Base-by-base conservation (phyloP, 2,113 vertebrate species). In the Engystomops pustulosus region DNA sequence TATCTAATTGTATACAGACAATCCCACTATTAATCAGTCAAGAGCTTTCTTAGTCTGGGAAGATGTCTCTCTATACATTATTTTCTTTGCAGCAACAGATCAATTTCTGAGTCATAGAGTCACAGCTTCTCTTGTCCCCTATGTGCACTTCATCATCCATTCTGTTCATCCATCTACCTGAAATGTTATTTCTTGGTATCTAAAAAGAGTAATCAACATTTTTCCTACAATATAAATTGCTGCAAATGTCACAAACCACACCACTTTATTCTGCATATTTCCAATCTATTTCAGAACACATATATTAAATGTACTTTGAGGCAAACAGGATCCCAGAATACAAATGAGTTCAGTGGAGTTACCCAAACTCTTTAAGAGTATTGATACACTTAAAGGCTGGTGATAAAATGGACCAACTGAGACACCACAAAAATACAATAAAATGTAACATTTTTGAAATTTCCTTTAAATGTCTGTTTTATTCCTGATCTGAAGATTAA, bases 161-260 rank as follows among this genome's bases (percentile, higher is more conserved):
- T 84, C n/a, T 88, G 62, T 89, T 79, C 0, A 18, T 87, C 62
- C 88, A 87, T 83, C 84, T n/a, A 32, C 86, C 86, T 45, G 88
- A 88, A 88, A 90, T 89, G 78, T 86, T 83, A 89, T 68, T 69
- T 72, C 36, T 81, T n/a, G 79, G 30, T 36, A 88, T 89, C 87
- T 80, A 45, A 68, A 89, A 89, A 55, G n/a, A 86, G 77, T 68
- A 90, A 89, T 88, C 85, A 86, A 88, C 87, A 89, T 51, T 86
- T 87, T 38, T 8, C 68, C 44, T 89, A 69, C 84, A 84, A 81
- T 75, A 85, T 88, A 90, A 88, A 3, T 0, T 84, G 70, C 58
- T 87, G 41, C 0, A 53, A 79, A 79, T 85, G 83, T 77, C 83
- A 79, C 62, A 79, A 85, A 79, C 83, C 83, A 53, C 75, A 85